Evolutionary conservation across 1,140 invertebrate genomes (phyloP).

Genomic region (Choristoneura fumiferana): DNA sequence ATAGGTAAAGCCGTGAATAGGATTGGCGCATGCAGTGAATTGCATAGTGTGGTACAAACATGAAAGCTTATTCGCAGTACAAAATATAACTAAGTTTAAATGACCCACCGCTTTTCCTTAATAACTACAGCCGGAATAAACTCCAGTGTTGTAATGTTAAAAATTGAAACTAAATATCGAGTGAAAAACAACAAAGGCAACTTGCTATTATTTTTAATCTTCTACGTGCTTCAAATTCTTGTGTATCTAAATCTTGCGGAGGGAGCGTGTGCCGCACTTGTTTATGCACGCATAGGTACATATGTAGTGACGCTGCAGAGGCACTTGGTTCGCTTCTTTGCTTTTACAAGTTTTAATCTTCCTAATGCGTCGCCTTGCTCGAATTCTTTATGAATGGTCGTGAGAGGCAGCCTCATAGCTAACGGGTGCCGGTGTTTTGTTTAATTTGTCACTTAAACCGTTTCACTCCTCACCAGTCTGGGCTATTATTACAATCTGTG

Average conservation of each 20-base stretch:
- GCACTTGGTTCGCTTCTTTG: slow-evolving; percentile 47
- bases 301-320: slow-evolving; percentile 33
- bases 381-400: slow-evolving; percentile 54
- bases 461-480: background rate
- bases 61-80: too few relatives aligned
- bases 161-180: background rate
- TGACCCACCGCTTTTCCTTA: too few relatives aligned
- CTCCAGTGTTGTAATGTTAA: too few relatives aligned
- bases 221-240: slow-evolving; percentile 4
- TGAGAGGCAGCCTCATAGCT: slow-evolving; percentile 28
- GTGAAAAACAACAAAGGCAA: background rate
- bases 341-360: slow-evolving; percentile 70
- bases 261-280: slow-evolving; percentile 19
- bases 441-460: slow-evolving; percentile 36
- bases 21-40: too few relatives aligned
- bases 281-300: slow-evolving; percentile 29
- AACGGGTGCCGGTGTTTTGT: slow-evolving; percentile 41
- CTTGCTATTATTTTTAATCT: slow-evolving; percentile 17
- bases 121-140: too few relatives aligned
- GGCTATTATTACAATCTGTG: slow-evolving; percentile 13
- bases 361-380: slow-evolving; percentile 62
- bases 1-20: too few relatives aligned
- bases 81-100: too few relatives aligned
- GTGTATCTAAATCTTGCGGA: slow-evolving; percentile 1
- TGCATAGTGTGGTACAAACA: too few relatives aligned